Percentiles rank a stretch among this genome's conserved stretches.
Conservation (phyloP, 1,140 invertebrate species). For the Orchesella cincta region DNA sequence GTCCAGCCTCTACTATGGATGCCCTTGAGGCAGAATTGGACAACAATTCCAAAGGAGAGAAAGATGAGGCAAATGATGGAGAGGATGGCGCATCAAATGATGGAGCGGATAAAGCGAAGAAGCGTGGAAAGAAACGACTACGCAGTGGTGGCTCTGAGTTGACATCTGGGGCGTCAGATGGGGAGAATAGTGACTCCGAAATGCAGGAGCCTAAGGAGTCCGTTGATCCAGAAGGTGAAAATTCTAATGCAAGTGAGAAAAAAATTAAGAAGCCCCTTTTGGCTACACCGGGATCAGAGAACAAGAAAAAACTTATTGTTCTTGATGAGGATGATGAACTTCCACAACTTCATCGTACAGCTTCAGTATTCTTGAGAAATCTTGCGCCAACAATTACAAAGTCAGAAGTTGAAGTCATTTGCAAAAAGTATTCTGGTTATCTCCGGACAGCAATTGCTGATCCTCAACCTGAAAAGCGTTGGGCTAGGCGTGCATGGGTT, state of each 20-base stretch:
- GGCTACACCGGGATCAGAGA: background rate
- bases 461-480: constrained; percentile 90
- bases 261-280: constrained; percentile 53
- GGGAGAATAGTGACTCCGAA: constrained; percentile 55
- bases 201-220: constrained; percentile 55
- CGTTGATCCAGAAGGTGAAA: constrained; percentile 32
- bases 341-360: constrained; percentile 79
- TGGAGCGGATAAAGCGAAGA: constrained; percentile 23
- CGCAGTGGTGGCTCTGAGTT: constrained; percentile 18
- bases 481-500: constrained; percentile 96
- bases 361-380: constrained; percentile 94
- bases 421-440: constrained; percentile 92
- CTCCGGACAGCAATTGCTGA: constrained; percentile 95
- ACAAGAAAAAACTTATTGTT: constrained; percentile 10
- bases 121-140: constrained; percentile 31
- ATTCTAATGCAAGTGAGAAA: constrained; percentile 28
- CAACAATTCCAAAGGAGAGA: constrained; percentile 9
- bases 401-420: constrained; percentile 95
- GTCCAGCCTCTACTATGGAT: background rate
- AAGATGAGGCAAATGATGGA: constrained; percentile 35
- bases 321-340: constrained; percentile 51
- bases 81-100: constrained; percentile 30
- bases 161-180: constrained; percentile 5
- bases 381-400: constrained; percentile 93
- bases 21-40: constrained; percentile 2